Percentiles rank a stretch among this genome's conserved stretches.
phyloP scores from a whole-genome alignment of 2,113 vertebrate species.

The Prunella himalayana region DNA sequence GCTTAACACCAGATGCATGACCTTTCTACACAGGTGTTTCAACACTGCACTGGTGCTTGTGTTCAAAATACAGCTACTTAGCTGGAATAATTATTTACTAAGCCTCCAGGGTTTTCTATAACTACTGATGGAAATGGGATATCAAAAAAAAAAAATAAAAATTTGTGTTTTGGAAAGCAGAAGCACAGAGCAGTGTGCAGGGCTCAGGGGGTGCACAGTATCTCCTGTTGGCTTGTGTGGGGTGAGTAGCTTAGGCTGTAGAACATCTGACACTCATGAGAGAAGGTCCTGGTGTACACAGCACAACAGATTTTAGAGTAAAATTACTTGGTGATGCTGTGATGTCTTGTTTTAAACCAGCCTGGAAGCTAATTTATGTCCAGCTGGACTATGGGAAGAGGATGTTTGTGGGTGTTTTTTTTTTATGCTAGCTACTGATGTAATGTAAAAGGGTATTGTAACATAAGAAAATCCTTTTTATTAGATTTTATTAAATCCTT shows the following conservation, averaged over 20 bases:
- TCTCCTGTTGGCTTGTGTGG: background rate
- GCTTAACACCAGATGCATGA: background rate
- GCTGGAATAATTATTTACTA: background rate
- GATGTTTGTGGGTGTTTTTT: background rate
- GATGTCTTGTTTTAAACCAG: background rate
- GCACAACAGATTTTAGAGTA: background rate
- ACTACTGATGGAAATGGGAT: background rate
- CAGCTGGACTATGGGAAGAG: background rate
- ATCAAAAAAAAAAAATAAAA: background rate
- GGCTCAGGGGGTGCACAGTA: background rate
- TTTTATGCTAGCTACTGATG: background rate
- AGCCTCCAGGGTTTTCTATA: background rate
- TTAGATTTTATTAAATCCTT: background rate
- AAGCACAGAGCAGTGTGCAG: background rate
- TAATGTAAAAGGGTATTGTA: background rate
- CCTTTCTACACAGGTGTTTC: background rate
- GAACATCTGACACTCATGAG: fast-evolving
- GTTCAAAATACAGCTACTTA: background rate
- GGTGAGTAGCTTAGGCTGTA: background rate
- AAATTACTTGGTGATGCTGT: background rate
- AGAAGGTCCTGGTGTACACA: background rate
- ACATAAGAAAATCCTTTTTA: background rate
- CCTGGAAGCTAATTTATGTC: background rate
- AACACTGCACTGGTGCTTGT: background rate
- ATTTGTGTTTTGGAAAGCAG: background rate